These are phyloP conservation scores for Epinotia bilunana DNA, from an alignment of 2,888 invertebrate species.

Conservation along the genomic window DNA sequence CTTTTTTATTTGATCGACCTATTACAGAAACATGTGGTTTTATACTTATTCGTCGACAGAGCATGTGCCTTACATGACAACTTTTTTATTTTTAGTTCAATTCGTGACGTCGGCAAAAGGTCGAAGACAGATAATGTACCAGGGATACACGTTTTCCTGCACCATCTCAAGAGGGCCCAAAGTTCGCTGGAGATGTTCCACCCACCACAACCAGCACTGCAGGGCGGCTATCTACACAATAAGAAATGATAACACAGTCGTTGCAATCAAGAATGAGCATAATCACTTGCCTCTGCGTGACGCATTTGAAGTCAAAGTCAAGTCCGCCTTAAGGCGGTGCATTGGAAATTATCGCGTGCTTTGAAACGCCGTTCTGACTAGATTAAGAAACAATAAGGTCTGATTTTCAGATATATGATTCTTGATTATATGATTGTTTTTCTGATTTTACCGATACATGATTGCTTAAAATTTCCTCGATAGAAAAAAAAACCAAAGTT, in stretches of 20 bases:
- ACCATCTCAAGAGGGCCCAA: slow-evolving; percentile 25
- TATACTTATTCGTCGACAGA: background rate
- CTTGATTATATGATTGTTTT: too few relatives aligned
- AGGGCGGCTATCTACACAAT: slow-evolving; percentile 39
- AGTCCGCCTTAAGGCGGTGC: too few relatives aligned
- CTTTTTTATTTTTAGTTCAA: background rate
- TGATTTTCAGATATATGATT: too few relatives aligned
- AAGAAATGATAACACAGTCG: slow-evolving; percentile 18
- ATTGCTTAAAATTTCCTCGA: too few relatives aligned
- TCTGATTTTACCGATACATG: too few relatives aligned
- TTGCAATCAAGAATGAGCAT: slow-evolving; percentile 30
- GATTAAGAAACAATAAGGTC: too few relatives aligned
- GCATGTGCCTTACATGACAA: background rate
- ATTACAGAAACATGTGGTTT: too few relatives aligned
- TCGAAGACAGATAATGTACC: slow-evolving; percentile 17
- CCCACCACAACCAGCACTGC: slow-evolving; percentile 41
- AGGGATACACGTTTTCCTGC: slow-evolving; percentile 34
- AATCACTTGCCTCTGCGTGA: slow-evolving; percentile 21
- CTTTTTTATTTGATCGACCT: background rate
- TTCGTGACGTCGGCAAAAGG: slow-evolving; percentile 33
- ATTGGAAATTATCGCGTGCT: too few relatives aligned
- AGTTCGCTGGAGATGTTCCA: slow-evolving; percentile 45
- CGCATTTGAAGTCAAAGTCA: background rate
- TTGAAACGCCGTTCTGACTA: too few relatives aligned
- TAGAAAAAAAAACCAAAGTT: too few relatives aligned